Evolutionary conservation across 2,797 vertebrate species (phyloP), one percentile per base, ranked within the genome.

Genomic region (Oryzias dopingdopingensis): DNA sequence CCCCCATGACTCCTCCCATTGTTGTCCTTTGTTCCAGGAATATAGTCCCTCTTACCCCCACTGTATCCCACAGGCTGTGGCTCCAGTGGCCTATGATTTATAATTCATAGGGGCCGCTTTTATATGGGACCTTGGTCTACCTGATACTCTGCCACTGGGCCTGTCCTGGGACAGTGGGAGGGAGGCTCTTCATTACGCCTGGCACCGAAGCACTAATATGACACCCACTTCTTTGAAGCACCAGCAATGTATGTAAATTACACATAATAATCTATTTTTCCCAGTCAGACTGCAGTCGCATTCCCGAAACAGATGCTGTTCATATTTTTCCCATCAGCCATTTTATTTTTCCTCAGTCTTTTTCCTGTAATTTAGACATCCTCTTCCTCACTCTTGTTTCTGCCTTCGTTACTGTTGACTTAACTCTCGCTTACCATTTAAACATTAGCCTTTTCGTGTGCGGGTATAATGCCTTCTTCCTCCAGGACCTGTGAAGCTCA

Each of bases 21-120:
- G 61, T 67, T 82, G 76, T 89, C 86, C 86, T 93, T 93, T 93
- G 91, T 93, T 93, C 91, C 92, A 79, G 91, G 92, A 93, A 93
- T 85, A 88, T 56, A 69, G 86, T 85, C 90, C 87, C 80, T 84
- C 81, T 89, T 86, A 81, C 84, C 83, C 90, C 77, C 67, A 81
- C 82, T 74, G 82, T 75, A 87, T 93, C 92, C 91, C 92, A 92
- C 84, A 90, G 90, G 91, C 92, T 83, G 82, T 92, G 92, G 88
- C 92, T 93, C 89, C 88, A 80, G 88, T 93, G 91, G 90, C 92
- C 92, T 93, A 89, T 93, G 87, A 93, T 93, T 92, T 93, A 93
- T 93, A 92, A 93, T 93, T 93, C 92, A 93, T 93, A 92, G 90
- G 76, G 92, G 92, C 87, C 90, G 89, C 91, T 93, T 93, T 93